Base-by-base conservation (phyloP, 2,888 invertebrate genomes). In the Caenorhabditis sp. region DNA sequence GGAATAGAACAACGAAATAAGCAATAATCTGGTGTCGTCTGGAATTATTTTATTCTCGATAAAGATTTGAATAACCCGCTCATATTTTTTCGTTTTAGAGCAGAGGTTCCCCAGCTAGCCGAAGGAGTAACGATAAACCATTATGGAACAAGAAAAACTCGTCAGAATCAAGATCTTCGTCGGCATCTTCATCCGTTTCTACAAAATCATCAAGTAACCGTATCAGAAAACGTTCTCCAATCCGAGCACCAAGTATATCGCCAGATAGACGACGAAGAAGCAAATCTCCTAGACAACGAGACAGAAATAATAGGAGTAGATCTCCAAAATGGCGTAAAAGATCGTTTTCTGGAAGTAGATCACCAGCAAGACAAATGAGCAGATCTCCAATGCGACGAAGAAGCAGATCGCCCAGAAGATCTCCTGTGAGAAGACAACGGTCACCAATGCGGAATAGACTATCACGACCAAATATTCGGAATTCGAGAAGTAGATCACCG, bases 81-180 rank as follows among this genome's bases (percentile, higher is more conserved):
- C n/a, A n/a, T n/a, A n/a, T n/a, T n/a, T n/a, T 61, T 31, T 31
- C 61, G 57, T 66, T 59, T 20, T 58, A 49, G 27, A 54, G 27
- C 50, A 57, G 31, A 31, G 52, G 21, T 54, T 8, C 20, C n/a
- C 25, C 60, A 1, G 36, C 56, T 25, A 56, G 56, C 12, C 21
- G 23, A 27, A 56, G 25, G 27, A 25, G 27, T 12, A 23, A 70
- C 23, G 70, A 70, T 38, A 66, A 63, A 25, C 70, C 70, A 10
- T 63, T 70, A 63, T 70, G 70, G 70, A 70, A 56, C 59, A 56
- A 25, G 66, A 66, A n/a, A 59, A 52, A 58, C 17, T 43, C 43
- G 14, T 14, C 7, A 3, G 17, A 14, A 10, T 43, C 43, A 12
- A 7, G 43, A 43, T 43, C 43, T 12, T 43, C 43, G 3, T 43